These are phyloP conservation scores for Gallinago paraguaiae DNA, from an alignment of 2,113 vertebrate species.

Conservation along the genomic window DNA sequence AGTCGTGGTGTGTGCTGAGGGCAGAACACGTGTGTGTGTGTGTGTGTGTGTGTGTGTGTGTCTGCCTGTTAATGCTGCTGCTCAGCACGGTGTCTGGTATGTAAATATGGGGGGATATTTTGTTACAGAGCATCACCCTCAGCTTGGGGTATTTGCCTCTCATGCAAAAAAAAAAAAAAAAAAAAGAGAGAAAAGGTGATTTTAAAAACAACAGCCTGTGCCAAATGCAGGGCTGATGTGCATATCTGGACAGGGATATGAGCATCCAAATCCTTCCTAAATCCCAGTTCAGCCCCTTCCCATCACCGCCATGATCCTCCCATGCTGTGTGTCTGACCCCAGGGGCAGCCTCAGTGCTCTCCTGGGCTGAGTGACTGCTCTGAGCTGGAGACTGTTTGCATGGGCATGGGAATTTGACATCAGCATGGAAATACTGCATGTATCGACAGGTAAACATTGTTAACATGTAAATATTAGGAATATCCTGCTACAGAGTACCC, in stretches of 20 bases:
- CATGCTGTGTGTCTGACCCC: rapidly evolving
- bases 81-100: neutral
- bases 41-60: too few relatives aligned
- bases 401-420: neutral
- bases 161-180: neutral
- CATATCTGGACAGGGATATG: neutral
- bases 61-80: neutral
- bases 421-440: neutral
- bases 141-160: neutral
- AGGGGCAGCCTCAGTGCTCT: rapidly evolving
- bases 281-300: neutral
- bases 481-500: neutral
- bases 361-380: neutral
- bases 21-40: neutral
- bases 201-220: neutral
- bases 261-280: neutral
- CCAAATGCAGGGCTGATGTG: neutral
- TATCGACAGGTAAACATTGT: neutral
- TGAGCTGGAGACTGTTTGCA: neutral
- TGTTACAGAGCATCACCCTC: neutral
- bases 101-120: neutral
- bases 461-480: neutral
- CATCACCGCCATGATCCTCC: neutral
- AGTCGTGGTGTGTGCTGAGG: neutral
- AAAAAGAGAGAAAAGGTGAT: neutral